Percentiles rank a stretch among this genome's conserved stretches.
Evolutionary conservation across 2,797 vertebrate genomes (phyloP).

Genomic region (Dryobates pubescens): DNA sequence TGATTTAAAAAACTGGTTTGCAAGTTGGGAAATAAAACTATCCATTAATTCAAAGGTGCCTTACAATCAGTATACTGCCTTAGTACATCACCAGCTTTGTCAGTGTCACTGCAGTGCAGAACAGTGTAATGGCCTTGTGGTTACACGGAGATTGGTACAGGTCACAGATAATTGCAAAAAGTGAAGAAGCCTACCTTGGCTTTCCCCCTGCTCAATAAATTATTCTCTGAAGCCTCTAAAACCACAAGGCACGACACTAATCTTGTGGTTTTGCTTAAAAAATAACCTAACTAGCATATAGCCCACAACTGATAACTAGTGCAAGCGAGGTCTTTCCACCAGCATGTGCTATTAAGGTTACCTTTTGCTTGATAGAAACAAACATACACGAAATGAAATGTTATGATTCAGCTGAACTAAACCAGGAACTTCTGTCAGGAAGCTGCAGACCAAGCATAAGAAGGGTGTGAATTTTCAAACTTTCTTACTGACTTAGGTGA

Average conservation of each 20-base stretch:
- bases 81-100: fast-evolving
- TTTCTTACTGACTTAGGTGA: not conserved
- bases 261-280: not conserved
- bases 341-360: not conserved
- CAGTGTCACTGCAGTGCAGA: not conserved
- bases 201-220: not conserved
- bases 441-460: not conserved
- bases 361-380: not conserved
- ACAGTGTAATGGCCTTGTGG: not conserved
- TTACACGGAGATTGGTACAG: not conserved
- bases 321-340: not conserved
- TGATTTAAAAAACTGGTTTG: not conserved
- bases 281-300: fast-evolving
- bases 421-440: not conserved
- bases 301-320: not conserved
- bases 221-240: not conserved
- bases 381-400: slow-evolving; percentile 1
- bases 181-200: not conserved
- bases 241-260: not conserved
- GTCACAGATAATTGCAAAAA: not conserved
- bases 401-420: not conserved
- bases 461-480: not conserved
- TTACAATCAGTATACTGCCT: not conserved
- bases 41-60: not conserved
- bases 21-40: not conserved